Evolutionary conservation across 2,797 vertebrate genomes (phyloP).

Genomic region (Acropternis orthonyx): DNA sequence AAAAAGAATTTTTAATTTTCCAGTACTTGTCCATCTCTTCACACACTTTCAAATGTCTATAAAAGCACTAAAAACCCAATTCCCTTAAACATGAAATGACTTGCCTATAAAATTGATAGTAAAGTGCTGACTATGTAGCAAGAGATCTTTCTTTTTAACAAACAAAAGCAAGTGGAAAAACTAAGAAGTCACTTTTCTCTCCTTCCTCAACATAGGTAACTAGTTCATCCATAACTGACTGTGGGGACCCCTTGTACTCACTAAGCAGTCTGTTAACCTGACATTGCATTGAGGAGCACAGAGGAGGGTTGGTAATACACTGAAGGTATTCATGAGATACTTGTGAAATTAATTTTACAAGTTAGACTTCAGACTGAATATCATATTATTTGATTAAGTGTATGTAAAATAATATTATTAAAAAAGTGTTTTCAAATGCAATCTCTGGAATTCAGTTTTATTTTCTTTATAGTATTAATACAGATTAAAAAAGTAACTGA

Average conservation of each 20-base stretch:
- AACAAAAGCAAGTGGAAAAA: not conserved
- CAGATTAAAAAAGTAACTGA: not conserved
- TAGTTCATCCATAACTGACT: not conserved
- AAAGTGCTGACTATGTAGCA: not conserved
- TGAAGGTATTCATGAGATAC: not conserved
- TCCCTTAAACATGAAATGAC: not conserved
- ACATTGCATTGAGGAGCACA: not conserved
- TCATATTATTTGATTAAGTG: not conserved
- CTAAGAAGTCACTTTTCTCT: not conserved
- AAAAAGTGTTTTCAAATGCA: not conserved
- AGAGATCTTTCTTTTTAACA: not conserved
- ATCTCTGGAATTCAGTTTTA: not conserved
- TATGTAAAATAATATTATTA: not conserved
- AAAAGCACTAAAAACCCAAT: not conserved
- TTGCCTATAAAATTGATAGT: not conserved
- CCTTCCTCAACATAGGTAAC: not conserved
- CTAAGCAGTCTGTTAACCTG: not conserved
- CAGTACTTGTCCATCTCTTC: not conserved
- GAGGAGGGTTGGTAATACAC: not conserved
- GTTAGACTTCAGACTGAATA: not conserved
- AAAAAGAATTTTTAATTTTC: not conserved
- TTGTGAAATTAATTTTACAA: not conserved
- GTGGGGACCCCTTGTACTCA: not conserved
- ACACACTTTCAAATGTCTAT: not conserved
- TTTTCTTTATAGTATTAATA: not conserved